phyloP scores from a whole-genome alignment of 2,888 invertebrate genomes.

The Sinodicranocentrus sp. region DNA sequence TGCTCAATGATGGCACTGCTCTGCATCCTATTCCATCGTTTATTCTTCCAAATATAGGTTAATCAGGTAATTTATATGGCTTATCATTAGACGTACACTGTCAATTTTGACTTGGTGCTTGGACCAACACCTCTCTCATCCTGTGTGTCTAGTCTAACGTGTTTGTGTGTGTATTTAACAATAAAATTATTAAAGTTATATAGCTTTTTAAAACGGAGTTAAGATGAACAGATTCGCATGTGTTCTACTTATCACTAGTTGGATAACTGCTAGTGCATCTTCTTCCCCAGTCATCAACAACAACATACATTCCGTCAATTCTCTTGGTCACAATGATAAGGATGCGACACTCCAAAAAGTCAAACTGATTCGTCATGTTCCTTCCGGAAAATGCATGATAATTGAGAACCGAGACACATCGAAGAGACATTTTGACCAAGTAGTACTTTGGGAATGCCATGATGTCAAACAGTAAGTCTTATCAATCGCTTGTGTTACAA shows the following conservation, averaged over 20 bases:
- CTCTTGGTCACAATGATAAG: constrained; percentile 34
- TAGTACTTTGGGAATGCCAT: constrained; percentile 71
- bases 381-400: constrained; percentile 67
- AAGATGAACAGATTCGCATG: constrained; percentile 29
- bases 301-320: constrained; percentile 46
- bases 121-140: neutral
- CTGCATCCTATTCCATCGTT: no score
- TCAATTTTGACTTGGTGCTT: constrained; percentile 13
- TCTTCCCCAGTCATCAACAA: constrained; percentile 39
- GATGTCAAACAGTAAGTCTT: constrained; percentile 67
- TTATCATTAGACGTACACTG: constrained; percentile 28
- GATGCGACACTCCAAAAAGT: constrained; percentile 61
- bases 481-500: neutral
- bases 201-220: constrained; percentile 3
- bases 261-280: neutral
- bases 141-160: no score
- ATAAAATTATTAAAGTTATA: neutral
- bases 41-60: constrained; percentile 46
- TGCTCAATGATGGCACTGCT: no score
- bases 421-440: constrained; percentile 37
- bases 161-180: no score
- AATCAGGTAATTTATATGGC: constrained; percentile 57
- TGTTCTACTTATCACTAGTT: constrained; percentile 4
- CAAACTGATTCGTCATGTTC: constrained; percentile 61
- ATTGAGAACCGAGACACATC: constrained; percentile 62